Conservation (phyloP, 2,113 vertebrate genomes). For the Apodemus speciosus region DNA sequence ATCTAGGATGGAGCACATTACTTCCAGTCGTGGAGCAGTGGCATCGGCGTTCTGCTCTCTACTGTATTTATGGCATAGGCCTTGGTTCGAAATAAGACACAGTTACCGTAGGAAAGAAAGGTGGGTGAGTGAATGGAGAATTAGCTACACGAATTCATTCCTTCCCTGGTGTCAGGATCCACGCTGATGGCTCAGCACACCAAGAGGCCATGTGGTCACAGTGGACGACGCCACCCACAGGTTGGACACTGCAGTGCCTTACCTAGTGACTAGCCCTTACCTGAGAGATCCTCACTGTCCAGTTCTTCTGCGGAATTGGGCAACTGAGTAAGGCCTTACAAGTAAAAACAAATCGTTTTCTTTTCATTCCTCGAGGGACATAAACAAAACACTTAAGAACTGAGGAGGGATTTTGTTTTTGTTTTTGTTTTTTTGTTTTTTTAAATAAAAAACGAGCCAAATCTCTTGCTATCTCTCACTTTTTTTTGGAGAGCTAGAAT, state of each 20-base stretch:
- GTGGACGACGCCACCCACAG: slow-evolving; percentile 73
- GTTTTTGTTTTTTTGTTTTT: neutral
- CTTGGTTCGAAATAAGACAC: neutral
- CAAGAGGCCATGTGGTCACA: slow-evolving; percentile 71
- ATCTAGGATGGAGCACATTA: neutral
- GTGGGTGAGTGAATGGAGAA: neutral
- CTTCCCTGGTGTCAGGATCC: slow-evolving; percentile 38
- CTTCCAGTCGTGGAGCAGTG: neutral
- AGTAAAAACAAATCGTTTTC: slow-evolving; percentile 89
- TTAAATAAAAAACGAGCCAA: slow-evolving; percentile 72
- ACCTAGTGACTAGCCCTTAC: slow-evolving; percentile 88
- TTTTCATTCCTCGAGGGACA: slow-evolving; percentile 86
- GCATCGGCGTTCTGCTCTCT: neutral
- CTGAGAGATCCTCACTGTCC: slow-evolving; percentile 90
- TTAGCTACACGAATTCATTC: neutral
- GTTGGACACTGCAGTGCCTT: slow-evolving; percentile 77
- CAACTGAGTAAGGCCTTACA: slow-evolving; percentile 91
- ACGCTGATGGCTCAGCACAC: slow-evolving; percentile 52
- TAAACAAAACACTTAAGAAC: slow-evolving; percentile 88
- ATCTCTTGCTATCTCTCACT: slow-evolving; percentile 74
- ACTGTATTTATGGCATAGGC: neutral
- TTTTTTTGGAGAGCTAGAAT: slow-evolving; percentile 67
- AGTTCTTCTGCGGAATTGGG: slow-evolving; percentile 90
- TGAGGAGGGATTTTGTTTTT: slow-evolving; percentile 73
- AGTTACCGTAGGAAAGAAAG: neutral